Evolutionary conservation across 2,113 vertebrate species (phyloP).

Genomic region (Podarcis muralis): DNA sequence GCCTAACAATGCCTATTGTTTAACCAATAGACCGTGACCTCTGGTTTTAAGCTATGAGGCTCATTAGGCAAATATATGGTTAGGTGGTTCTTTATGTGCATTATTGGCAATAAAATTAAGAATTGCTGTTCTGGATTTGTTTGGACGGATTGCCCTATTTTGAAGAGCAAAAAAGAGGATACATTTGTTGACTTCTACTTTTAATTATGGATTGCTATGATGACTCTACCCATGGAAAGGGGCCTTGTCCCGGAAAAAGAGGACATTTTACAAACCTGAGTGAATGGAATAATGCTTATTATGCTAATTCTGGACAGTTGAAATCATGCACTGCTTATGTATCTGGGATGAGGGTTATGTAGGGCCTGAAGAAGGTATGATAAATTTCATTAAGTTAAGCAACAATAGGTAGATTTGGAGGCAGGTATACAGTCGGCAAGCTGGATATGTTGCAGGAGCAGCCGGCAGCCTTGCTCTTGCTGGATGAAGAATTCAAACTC

Average conservation of each 20-base stretch:
- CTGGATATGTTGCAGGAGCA: neutral
- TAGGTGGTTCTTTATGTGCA: constrained; percentile 23
- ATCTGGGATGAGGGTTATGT: constrained; percentile 1
- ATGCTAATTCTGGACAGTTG: constrained; percentile 9
- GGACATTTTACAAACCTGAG: no score
- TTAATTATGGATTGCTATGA: no score
- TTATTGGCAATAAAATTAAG: neutral
- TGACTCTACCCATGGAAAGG: no score
- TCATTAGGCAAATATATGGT: constrained; percentile 27
- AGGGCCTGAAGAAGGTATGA: neutral
- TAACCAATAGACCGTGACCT: constrained; percentile 17
- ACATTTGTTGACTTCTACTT: no score
- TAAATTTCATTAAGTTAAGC: neutral
- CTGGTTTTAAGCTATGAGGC: constrained; percentile 32
- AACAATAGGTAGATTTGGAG: neutral
- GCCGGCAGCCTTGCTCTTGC: no score
- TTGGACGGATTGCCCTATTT: neutral
- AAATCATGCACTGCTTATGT: neutral
- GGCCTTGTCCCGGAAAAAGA: no score
- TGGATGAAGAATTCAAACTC: no score
- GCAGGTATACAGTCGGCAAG: neutral
- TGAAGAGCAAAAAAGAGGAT: no score
- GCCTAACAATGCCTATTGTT: constrained; percentile 13
- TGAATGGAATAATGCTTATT: constrained; percentile 8
- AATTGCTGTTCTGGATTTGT: constrained; percentile 35